Conservation (phyloP, 2,797 vertebrate genomes). For the Periparus ater region DNA sequence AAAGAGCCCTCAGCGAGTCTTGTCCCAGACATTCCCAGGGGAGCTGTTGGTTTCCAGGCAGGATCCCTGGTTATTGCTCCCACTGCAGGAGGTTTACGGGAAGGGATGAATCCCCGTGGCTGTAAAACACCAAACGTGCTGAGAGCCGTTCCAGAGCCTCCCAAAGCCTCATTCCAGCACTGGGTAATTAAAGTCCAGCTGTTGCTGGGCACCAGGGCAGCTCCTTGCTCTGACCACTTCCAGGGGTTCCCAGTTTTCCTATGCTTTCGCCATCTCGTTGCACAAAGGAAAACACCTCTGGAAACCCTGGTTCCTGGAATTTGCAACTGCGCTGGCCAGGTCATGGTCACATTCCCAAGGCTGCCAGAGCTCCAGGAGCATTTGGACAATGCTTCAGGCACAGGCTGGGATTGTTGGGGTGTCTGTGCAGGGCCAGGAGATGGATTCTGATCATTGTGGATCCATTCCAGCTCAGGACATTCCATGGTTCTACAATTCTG, state of each 20-base stretch:
- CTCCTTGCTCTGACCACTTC: neutral
- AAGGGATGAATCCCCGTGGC: neutral
- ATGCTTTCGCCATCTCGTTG: neutral
- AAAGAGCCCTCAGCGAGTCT: neutral
- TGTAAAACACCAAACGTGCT: neutral
- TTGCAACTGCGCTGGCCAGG: neutral
- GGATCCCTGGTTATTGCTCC: neutral
- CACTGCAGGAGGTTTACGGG: neutral
- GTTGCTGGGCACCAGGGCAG: neutral
- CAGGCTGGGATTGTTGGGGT: neutral
- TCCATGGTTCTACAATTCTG: neutral
- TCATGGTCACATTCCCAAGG: neutral
- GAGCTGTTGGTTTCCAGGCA: neutral
- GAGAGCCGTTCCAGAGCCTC: neutral
- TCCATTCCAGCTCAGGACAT: neutral
- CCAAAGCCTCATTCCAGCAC: neutral
- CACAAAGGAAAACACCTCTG: neutral
- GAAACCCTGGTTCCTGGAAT: neutral
- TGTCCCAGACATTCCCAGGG: neutral
- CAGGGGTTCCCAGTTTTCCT: neutral
- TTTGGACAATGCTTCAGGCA: neutral
- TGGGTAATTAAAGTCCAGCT: neutral
- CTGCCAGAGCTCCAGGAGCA: neutral
- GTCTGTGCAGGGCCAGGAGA: neutral
- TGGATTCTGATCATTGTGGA: neutral